Percentiles rank a stretch among this genome's conserved stretches.
Evolutionary conservation across 1,140 invertebrate genomes (phyloP).

Genomic region (Argopecten irradians): DNA sequence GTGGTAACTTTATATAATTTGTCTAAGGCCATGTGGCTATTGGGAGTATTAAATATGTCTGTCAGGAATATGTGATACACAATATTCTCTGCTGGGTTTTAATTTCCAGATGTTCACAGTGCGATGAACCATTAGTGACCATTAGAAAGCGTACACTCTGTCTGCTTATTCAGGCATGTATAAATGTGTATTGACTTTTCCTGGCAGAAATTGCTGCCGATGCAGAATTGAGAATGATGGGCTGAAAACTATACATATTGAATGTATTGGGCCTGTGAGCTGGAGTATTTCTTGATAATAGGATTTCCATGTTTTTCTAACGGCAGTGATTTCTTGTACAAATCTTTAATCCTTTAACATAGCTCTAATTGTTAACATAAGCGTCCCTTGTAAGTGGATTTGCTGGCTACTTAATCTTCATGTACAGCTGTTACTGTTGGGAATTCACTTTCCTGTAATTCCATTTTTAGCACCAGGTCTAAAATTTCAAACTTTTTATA

Average conservation of each 20-base stretch:
- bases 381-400: background rate
- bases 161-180: too few species aligned
- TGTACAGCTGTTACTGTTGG: background rate
- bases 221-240: background rate
- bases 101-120: constrained; percentile 1
- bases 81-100: background rate
- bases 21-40: background rate
- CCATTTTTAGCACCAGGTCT: background rate
- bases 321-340: background rate
- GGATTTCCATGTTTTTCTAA: background rate
- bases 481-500: too few species aligned
- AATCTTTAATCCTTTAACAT: background rate
- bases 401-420: background rate
- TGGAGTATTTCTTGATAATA: background rate
- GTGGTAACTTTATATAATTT: background rate
- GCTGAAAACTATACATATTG: background rate
- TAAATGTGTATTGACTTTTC: background rate
- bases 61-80: background rate
- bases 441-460: background rate
- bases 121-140: background rate
- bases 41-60: background rate
- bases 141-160: background rate
- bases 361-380: background rate
- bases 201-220: background rate
- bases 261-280: background rate